phyloP scores from a whole-genome alignment of 2,888 invertebrate genomes.

The Rhyacophila evoluta region DNA sequence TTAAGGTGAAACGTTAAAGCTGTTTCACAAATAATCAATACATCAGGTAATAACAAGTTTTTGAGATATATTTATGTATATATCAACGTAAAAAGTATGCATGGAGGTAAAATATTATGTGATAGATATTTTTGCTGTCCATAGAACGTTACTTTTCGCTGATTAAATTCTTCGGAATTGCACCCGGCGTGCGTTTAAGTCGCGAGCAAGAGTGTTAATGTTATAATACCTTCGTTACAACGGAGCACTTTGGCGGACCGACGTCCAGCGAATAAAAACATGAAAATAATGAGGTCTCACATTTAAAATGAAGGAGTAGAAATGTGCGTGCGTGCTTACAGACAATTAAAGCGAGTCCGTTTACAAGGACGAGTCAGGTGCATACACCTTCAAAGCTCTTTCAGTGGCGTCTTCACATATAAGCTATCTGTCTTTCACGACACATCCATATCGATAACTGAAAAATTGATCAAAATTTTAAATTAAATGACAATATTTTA shows the following conservation, averaged over 20 bases:
- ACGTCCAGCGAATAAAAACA: constrained; percentile 29
- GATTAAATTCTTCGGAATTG: constrained; percentile 2
- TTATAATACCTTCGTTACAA: constrained; percentile 2
- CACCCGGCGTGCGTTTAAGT: constrained; percentile 20
- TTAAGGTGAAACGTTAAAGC: too few relatives aligned
- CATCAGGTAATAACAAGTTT: too few relatives aligned
- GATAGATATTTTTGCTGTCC: too few relatives aligned
- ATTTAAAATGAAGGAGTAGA: constrained; percentile 38
- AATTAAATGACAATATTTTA: too few relatives aligned
- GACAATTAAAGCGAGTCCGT: constrained; percentile 41
- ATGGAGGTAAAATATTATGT: too few relatives aligned
- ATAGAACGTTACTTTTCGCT: too few relatives aligned
- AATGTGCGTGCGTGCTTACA: constrained; percentile 38
- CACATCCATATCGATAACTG: too few relatives aligned
- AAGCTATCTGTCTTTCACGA: too few relatives aligned
- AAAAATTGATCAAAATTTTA: too few relatives aligned
- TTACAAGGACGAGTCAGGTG: constrained; percentile 39
- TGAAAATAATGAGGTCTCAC: constrained; percentile 30
- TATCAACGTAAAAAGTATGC: too few relatives aligned
- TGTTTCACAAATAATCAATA: too few relatives aligned
- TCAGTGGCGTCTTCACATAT: constrained; percentile 4
- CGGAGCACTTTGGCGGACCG: constrained; percentile 13
- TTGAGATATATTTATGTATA: too few relatives aligned
- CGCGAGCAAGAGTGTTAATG: constrained; percentile 22
- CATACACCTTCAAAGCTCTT: neutral